phyloP scores from a whole-genome alignment of 2,888 invertebrate genomes.

The Conus canariensis region DNA sequence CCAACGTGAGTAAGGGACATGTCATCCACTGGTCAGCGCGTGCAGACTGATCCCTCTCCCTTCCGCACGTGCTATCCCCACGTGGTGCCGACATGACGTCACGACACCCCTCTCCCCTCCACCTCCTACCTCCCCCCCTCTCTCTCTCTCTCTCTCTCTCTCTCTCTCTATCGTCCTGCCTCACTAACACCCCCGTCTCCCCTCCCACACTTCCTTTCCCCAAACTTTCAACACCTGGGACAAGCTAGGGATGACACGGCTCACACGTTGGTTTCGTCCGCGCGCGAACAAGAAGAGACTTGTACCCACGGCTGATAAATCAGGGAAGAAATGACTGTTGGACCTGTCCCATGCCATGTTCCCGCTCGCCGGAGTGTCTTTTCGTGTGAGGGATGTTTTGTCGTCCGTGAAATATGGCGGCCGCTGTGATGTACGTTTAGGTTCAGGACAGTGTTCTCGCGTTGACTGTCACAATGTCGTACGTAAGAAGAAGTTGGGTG shows the following conservation, averaged over 20 bases:
- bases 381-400: conserved; percentile 1
- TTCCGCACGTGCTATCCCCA: conserved; percentile 11
- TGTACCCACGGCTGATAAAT: conserved; percentile 4
- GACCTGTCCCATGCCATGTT: conserved; percentile 4
- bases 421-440: too few species aligned
- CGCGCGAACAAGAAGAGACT: conserved; percentile 10
- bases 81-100: conserved; percentile 7
- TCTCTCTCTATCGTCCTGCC: not conserved
- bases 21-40: not conserved
- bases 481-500: too few species aligned
- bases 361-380: conserved; percentile 8
- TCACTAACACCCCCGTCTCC: not conserved
- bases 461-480: too few species aligned
- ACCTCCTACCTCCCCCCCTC: not conserved
- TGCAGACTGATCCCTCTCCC: not conserved
- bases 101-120: not conserved
- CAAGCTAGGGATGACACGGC: not conserved
- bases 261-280: not conserved
- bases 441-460: too few species aligned
- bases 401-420: not conserved
- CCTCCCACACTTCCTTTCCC: not conserved
- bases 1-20: not conserved
- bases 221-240: not conserved
- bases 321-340: conserved; percentile 19
- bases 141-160: not conserved